phyloP scores from a whole-genome alignment of 2,888 invertebrate genomes.

The Choreutis nemorana region DNA sequence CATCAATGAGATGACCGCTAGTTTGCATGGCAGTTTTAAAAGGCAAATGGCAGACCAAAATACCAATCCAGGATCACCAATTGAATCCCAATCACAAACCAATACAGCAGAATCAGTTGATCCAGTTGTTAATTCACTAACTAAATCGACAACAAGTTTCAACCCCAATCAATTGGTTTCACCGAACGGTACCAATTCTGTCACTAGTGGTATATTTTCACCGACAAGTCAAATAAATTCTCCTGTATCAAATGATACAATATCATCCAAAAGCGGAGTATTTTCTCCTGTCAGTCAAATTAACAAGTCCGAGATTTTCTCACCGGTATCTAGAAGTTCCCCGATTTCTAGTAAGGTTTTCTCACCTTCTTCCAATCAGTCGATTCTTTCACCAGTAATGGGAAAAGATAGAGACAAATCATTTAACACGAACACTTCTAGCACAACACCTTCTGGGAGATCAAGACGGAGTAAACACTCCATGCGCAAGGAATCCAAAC shows the following conservation, averaged over 20 bases:
- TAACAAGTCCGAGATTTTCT: constrained; percentile 58
- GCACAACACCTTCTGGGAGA: constrained; percentile 65
- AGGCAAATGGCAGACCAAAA: constrained; percentile 61
- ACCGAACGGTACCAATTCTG: constrained; percentile 58
- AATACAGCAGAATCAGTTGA: constrained; percentile 47
- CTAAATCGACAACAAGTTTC: constrained; percentile 46
- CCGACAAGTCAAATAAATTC: constrained; percentile 64
- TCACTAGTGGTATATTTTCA: constrained; percentile 62
- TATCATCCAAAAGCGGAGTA: constrained; percentile 59
- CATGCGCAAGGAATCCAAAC: constrained; percentile 72
- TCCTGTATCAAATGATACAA: constrained; percentile 59
- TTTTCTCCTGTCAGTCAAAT: constrained; percentile 61
- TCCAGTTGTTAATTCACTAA: constrained; percentile 44
- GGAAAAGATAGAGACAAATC: constrained; percentile 54
- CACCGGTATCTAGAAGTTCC: constrained; percentile 54
- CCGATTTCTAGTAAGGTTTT: constrained; percentile 55
- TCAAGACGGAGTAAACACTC: constrained; percentile 66
- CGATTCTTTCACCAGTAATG: constrained; percentile 45
- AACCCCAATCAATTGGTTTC: constrained; percentile 52
- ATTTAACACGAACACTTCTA: constrained; percentile 54
- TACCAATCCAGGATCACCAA: constrained; percentile 46
- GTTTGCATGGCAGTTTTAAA: constrained; percentile 71
- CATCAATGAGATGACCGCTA: constrained; percentile 69
- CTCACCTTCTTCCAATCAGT: constrained; percentile 56
- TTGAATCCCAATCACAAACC: constrained; percentile 46